phyloP scores from a whole-genome alignment of 2,113 vertebrate genomes.

The Neodon shergylaensis region DNA sequence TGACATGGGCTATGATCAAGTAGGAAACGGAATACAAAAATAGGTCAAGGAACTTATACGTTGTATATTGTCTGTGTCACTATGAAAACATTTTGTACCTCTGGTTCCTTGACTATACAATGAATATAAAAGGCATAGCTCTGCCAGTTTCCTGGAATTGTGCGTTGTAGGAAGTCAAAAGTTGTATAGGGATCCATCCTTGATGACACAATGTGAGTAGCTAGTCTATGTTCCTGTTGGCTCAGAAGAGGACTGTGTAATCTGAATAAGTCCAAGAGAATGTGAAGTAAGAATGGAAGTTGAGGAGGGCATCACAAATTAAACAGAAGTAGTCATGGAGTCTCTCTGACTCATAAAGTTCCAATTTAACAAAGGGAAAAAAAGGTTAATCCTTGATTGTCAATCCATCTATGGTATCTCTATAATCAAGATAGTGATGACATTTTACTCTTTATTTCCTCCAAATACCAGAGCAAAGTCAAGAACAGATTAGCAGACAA shows the following conservation, averaged over 20 bases:
- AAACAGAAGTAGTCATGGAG: neutral
- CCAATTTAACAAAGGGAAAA: neutral
- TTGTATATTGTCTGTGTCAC: neutral
- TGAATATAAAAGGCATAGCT: neutral
- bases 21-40: neutral
- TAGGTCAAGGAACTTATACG: neutral
- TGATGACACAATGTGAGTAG: neutral
- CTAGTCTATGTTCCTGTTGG: neutral
- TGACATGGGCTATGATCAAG: neutral
- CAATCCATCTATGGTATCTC: neutral
- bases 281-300: neutral
- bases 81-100: neutral
- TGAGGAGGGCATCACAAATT: neutral
- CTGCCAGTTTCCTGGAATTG: neutral
- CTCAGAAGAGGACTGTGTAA: neutral
- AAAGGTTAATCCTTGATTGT: neutral
- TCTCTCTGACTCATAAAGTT: neutral
- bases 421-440: neutral
- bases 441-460: neutral
- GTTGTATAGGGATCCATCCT: neutral
- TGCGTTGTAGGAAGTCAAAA: neutral
- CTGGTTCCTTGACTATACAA: neutral
- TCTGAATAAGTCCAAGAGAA: neutral
- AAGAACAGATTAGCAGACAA: slow-evolving; percentile 29
- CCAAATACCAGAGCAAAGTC: slow-evolving; percentile 5